Conservation (phyloP, 2,113 vertebrate species). For the Pitta sordida region DNA sequence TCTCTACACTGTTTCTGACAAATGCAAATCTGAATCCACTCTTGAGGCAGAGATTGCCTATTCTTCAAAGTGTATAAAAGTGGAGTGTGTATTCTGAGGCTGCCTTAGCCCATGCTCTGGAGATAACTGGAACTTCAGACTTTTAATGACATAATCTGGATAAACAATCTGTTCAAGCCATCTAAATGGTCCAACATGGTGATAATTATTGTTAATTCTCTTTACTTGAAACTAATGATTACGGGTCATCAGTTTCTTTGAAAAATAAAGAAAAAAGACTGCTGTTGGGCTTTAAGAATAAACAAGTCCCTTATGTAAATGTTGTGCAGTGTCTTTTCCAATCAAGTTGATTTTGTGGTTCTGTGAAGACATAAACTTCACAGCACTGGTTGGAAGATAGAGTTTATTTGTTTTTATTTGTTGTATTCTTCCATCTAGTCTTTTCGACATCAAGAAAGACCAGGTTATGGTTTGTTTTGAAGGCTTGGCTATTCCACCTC, state of each 20-base stretch:
- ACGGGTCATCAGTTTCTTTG: neutral
- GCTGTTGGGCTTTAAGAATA: neutral
- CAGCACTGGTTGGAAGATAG: neutral
- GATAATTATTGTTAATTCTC: neutral
- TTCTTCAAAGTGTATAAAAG: neutral
- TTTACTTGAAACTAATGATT: neutral
- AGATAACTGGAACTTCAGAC: neutral
- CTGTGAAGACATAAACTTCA: neutral
- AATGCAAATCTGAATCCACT: neutral
- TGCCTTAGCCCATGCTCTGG: accelerated
- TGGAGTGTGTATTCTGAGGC: neutral
- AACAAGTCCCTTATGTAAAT: neutral
- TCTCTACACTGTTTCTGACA: neutral
- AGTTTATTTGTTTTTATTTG: neutral
- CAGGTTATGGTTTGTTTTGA: neutral
- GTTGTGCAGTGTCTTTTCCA: neutral
- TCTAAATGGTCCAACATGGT: neutral
- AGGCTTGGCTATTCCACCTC: neutral
- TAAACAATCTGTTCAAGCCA: neutral
- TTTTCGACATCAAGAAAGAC: neutral
- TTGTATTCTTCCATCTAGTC: neutral
- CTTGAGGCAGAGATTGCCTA: neutral
- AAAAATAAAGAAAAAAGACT: neutral
- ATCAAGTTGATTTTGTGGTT: no score
- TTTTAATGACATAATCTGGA: neutral